Percentiles rank a stretch among this genome's conserved stretches.
phyloP scores from a whole-genome alignment of 2,888 invertebrate genomes.

The Escarpia spicata region DNA sequence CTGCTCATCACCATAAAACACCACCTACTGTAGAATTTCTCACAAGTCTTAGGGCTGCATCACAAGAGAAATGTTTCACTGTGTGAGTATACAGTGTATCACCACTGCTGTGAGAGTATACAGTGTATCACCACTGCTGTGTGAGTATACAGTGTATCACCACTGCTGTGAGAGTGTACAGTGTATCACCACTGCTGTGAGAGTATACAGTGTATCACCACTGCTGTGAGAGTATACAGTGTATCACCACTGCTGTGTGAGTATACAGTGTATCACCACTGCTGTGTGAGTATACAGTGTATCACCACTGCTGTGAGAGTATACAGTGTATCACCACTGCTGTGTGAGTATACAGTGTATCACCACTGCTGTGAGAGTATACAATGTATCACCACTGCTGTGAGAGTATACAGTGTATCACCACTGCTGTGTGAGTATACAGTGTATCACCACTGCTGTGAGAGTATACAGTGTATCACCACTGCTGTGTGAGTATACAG shows the following conservation, averaged over 20 bases:
- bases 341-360: neutral
- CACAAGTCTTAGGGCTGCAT: neutral
- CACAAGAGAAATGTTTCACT: neutral
- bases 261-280: neutral
- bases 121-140: neutral
- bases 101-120: neutral
- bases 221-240: neutral
- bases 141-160: neutral
- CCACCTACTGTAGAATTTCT: neutral
- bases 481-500: neutral
- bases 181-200: neutral
- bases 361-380: neutral
- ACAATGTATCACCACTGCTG: neutral
- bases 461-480: neutral
- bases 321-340: neutral
- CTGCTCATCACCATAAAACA: neutral
- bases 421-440: neutral
- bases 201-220: neutral
- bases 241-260: neutral
- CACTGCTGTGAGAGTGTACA: neutral
- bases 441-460: neutral
- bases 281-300: neutral
- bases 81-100: neutral
- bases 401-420: neutral
- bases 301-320: neutral